Base-by-base conservation (phyloP, 1,140 invertebrate genomes). In the Sminthurides bifidus region DNA sequence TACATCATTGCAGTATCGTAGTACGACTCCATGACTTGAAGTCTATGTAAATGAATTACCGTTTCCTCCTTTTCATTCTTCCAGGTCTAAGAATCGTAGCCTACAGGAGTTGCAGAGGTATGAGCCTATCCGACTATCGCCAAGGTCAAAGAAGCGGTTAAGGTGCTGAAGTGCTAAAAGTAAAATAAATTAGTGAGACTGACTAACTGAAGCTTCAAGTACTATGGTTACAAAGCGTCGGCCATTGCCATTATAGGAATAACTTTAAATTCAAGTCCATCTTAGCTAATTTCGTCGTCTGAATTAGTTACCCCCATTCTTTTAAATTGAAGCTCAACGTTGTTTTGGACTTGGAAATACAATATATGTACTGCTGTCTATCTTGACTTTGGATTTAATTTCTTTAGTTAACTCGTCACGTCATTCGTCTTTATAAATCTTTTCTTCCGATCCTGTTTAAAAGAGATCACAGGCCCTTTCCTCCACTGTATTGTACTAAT, bases 21-120 rank as follows among this genome's bases (percentile, higher is more conserved):
- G n/a, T 48, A 27, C 6, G 21, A 19, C 41, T 43, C 21, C 12
- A 6, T 14, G 21, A 43, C 6, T 12, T 43, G 8, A 43, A 14
- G 41, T 10, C 8, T 8, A 19, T 6, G 17, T 10, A 8, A 8
- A 21, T 10, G 17, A 12, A 43, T 21, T 43, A 24, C 26, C 5
- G 5, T 8, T 48, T 15, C 3, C 10, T 27, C 10, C 30, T 26
- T 4, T 26, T 48, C 15, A 26, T 21, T n/a, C 8, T 48, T n/a
- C n/a, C n/a, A 48, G 44, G 44, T 27, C 44, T 48, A 27, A 26
- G 44, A 27, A 19, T 48, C 19, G 44, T 48, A 6, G 10, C 44
- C 44, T 14, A 21, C 30, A 27, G 44, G 8, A 15, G 6, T 30
- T 48, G 44, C 19, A 6, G 44, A 15, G 24, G 21, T 6, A 48